Percentiles rank a stretch among this genome's conserved stretches.
Evolutionary conservation across 2,113 vertebrate species (phyloP).

Genomic region (Gracilinanus agilis): DNA sequence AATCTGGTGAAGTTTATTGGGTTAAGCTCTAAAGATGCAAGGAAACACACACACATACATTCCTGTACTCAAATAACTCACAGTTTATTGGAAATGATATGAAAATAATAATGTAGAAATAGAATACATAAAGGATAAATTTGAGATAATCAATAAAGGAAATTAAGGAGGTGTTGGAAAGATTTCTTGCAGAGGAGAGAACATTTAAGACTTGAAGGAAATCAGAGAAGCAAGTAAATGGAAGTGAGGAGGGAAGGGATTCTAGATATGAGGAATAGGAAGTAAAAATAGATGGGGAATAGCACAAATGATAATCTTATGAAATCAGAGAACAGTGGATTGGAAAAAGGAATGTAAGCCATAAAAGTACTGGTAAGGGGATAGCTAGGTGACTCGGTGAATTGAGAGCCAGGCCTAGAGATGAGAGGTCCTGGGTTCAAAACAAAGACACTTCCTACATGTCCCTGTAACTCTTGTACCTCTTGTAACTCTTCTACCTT

Average conservation of each 20-base stretch:
- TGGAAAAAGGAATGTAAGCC: neutral
- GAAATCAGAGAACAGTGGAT: neutral
- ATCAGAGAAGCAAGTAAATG: neutral
- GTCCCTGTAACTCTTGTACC: too few relatives aligned
- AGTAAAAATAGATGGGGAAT: neutral
- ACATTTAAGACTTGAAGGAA: neutral
- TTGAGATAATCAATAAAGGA: neutral
- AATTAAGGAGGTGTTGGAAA: neutral
- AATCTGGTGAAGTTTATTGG: neutral
- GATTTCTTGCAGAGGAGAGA: neutral
- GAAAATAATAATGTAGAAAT: neutral
- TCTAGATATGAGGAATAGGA: neutral
- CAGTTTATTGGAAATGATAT: neutral
- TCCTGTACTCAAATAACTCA: neutral
- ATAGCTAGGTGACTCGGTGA: too few relatives aligned
- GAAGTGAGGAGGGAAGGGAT: neutral
- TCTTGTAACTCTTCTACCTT: too few relatives aligned
- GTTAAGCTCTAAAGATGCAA: neutral
- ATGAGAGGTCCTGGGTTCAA: too few relatives aligned
- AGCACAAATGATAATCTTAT: neutral
- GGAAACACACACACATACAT: neutral
- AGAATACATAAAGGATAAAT: neutral
- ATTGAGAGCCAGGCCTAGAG: too few relatives aligned
- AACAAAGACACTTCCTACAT: too few relatives aligned
- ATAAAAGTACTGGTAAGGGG: too few relatives aligned